These are phyloP conservation scores for Xiphophorus hellerii DNA, from an alignment of 2,113 vertebrate species.

Conservation along the genomic window DNA sequence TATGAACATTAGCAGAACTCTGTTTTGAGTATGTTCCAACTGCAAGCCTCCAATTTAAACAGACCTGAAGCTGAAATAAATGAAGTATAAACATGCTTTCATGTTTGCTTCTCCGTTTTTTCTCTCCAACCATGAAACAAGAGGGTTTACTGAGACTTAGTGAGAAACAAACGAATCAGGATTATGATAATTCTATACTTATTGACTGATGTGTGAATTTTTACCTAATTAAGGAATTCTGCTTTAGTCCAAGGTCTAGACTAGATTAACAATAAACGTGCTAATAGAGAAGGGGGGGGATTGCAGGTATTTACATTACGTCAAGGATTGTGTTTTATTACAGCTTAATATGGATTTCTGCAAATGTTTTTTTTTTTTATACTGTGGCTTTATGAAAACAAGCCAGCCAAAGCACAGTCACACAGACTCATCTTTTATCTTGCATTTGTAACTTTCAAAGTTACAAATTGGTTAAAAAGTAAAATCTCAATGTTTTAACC, in stretches of 20 bases:
- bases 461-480: not conserved
- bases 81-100: too few species aligned
- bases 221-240: not conserved
- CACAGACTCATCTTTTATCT: constrained; percentile 3
- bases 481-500: constrained; percentile 7
- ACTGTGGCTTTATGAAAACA: constrained; percentile 1
- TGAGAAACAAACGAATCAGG: too few species aligned
- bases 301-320: not conserved
- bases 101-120: too few species aligned
- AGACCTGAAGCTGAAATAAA: too few species aligned
- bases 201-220: constrained; percentile 1
- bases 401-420: not conserved
- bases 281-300: too few species aligned
- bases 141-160: too few species aligned
- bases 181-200: too few species aligned
- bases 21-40: too few species aligned
- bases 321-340: not conserved
- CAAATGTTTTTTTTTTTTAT: not conserved
- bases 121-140: too few species aligned
- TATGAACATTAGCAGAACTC: too few species aligned
- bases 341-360: not conserved
- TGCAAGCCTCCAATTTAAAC: too few species aligned
- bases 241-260: not conserved
- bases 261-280: not conserved
- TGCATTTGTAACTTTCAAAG: constrained; percentile 17